Conservation (phyloP, 92 coral and sea anemone species). For the Montipora capitata region DNA sequence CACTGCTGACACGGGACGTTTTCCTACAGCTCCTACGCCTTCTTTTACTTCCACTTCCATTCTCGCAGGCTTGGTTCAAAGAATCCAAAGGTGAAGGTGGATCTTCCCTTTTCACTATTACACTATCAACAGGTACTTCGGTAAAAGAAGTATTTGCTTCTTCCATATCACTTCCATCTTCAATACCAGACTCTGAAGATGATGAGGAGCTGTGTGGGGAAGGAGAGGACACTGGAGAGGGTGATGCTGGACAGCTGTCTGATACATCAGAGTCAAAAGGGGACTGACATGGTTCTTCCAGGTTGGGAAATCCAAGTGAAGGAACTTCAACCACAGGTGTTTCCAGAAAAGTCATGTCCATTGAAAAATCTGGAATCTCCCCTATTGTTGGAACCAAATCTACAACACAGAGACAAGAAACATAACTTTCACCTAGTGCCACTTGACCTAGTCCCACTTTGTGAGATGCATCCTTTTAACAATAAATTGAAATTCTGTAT, state of each 20-base stretch:
- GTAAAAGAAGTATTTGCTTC: slow-evolving; percentile 28
- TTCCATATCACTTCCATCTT: slow-evolving; percentile 84
- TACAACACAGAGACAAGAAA: background rate
- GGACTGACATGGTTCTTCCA: background rate
- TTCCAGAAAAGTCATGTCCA: slow-evolving; percentile 31
- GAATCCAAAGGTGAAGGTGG: slow-evolving; percentile 46
- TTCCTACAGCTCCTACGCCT: slow-evolving; percentile 5
- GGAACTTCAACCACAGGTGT: slow-evolving; percentile 21
- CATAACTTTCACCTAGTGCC: background rate
- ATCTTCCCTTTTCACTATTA: slow-evolving; percentile 9
- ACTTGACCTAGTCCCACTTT: too few species aligned
- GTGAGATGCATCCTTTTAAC: too few species aligned
- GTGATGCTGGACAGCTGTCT: slow-evolving; percentile 75
- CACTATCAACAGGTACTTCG: background rate
- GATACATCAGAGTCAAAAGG: slow-evolving; percentile 76
- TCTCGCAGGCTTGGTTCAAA: background rate
- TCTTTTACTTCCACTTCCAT: slow-evolving; percentile 1
- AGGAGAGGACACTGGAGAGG: slow-evolving; percentile 81
- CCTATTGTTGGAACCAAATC: slow-evolving; percentile 28
- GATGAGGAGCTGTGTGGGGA: slow-evolving; percentile 81
- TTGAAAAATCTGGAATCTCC: slow-evolving; percentile 12
- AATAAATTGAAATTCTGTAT: too few species aligned
- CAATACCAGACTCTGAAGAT: slow-evolving; percentile 91
- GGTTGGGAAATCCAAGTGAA: slow-evolving; percentile 23
- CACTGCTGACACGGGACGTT: slow-evolving; percentile 25